A percentile compares a stretch with the other conserved stretches of the same genome.
Evolutionary conservation across 2,113 vertebrate genomes (phyloP).

Genomic region (Oncorhynchus mykiss): DNA sequence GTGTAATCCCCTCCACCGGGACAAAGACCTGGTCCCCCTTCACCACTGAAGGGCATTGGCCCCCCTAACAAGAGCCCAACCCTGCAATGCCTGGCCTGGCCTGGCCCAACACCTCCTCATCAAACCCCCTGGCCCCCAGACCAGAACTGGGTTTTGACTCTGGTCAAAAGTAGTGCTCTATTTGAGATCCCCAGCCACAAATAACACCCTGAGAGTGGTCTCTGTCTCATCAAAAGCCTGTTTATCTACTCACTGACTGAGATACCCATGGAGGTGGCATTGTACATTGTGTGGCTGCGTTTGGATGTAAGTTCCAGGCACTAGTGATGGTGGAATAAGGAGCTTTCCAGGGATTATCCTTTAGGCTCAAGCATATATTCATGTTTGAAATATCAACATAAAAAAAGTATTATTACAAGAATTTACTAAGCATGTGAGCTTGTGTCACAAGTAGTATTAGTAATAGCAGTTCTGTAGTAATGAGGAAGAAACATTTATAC

Average conservation of each 20-base stretch:
- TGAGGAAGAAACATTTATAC: background rate
- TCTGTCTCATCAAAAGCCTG: no score
- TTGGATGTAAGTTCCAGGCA: background rate
- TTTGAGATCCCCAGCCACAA: no score
- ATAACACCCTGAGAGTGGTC: no score
- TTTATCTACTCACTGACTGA: no score
- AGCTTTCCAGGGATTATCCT: background rate
- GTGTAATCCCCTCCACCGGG: constrained; percentile 77
- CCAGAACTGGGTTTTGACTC: no score
- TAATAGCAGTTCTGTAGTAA: background rate
- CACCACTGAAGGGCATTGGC: constrained; percentile 72
- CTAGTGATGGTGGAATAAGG: background rate
- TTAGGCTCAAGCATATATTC: background rate
- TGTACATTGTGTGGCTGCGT: no score
- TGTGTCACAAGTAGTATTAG: background rate
- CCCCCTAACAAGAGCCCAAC: constrained; percentile 53
- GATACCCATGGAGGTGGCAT: no score
- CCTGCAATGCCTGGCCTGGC: constrained; percentile 22
- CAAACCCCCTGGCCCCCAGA: background rate
- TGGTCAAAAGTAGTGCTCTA: no score
- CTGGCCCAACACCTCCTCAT: constrained; percentile 19
- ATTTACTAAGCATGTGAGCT: no score
- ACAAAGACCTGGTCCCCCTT: constrained; percentile 73
- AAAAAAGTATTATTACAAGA: background rate
- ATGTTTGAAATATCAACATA: background rate